Evolutionary conservation across 1,140 invertebrate species (phyloP), one percentile per base, ranked within the genome.

Genomic region (Bathynomus jamesi): DNA sequence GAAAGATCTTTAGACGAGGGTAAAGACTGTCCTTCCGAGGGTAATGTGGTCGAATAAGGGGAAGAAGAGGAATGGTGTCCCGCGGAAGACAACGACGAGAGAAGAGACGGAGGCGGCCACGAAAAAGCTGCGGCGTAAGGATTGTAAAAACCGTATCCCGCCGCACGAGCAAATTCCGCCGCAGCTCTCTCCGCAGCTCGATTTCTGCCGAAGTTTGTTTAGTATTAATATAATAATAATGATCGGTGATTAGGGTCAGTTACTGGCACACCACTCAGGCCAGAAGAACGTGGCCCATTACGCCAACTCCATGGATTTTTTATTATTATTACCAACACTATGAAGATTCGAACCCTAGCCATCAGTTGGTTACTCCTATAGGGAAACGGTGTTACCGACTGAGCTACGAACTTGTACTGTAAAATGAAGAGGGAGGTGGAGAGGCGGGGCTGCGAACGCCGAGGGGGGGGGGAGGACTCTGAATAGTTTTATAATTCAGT

Each of bases 101-200:
- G 63, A 67, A 76, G 72, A 29, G 80, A 75, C 11, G 79, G 80
- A 61, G 70, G 71, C 80, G 80, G 80, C 0, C 82, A 82, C 31
- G 82, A 80, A 24, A 73, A 69, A 0, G 77, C 70, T 24, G 72
- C 69, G 46, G 78, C 77, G 67, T 82, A 81, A 1, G 82, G 79
- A 72, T 82, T 79, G 81, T 94, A 94, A 0, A 94, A 82, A 0
- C 92, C 92, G 81, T 95, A 95, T 21, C 92, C 92, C 0, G 93
- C 92, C 0, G 93, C 93, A 2, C 94, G 83, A 0, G 93, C 93
- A 79, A 96, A 96, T 82, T 96, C 94, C 0, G 93, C 93, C 0
- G 93, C 93, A 0, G 94, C 94, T n/a, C 94, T 82, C 81, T 96
- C 94, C 0, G 94, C 93, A 0, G 94, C 94, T 17, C 94, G 85